These are phyloP conservation scores for Drosophila kuntzei DNA, from an alignment of 2,888 invertebrate genomes.

Conservation along the genomic window DNA sequence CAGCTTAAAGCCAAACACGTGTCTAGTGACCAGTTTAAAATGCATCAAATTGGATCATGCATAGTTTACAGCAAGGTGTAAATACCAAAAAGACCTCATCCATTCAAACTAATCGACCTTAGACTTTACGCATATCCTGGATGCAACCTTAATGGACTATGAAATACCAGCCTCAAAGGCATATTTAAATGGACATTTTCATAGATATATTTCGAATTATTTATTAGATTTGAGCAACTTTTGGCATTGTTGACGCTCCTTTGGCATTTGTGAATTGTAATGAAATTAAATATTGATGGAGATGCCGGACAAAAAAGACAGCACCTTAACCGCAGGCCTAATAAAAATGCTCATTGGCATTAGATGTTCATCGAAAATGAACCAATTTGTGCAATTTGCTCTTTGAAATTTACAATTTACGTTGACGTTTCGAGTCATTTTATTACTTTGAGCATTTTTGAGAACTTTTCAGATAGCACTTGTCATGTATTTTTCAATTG, in stretches of 20 bases:
- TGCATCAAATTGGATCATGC: conserved; percentile 59
- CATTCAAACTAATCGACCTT: conserved; percentile 1
- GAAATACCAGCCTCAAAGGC: conserved; percentile 31
- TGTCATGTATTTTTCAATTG: conserved; percentile 74
- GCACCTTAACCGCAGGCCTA: conserved; percentile 56
- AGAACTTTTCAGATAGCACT: conserved; percentile 55
- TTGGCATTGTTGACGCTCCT: conserved; percentile 68
- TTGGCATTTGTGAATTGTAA: conserved; percentile 67
- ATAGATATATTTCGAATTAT: conserved; percentile 63
- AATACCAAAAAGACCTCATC: conserved; percentile 25
- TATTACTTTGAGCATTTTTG: conserved; percentile 72
- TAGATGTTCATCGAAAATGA: conserved; percentile 40
- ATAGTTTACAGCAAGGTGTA: conserved; percentile 60
- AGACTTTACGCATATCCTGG: conserved; percentile 10
- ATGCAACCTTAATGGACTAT: conserved; percentile 47
- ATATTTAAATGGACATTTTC: conserved; percentile 48
- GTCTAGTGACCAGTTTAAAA: conserved; percentile 46
- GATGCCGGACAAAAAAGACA: conserved; percentile 11
- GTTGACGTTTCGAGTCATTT: conserved; percentile 40
- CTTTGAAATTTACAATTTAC: conserved; percentile 35
- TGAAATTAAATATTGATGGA: conserved; percentile 77
- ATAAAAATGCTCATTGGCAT: conserved; percentile 66
- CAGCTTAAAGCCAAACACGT: conserved; percentile 55
- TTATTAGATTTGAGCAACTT: conserved; percentile 52
- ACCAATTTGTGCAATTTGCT: conserved; percentile 41